phyloP scores from a whole-genome alignment of 2,797 vertebrate species.

The Helarctos malayanus region DNA sequence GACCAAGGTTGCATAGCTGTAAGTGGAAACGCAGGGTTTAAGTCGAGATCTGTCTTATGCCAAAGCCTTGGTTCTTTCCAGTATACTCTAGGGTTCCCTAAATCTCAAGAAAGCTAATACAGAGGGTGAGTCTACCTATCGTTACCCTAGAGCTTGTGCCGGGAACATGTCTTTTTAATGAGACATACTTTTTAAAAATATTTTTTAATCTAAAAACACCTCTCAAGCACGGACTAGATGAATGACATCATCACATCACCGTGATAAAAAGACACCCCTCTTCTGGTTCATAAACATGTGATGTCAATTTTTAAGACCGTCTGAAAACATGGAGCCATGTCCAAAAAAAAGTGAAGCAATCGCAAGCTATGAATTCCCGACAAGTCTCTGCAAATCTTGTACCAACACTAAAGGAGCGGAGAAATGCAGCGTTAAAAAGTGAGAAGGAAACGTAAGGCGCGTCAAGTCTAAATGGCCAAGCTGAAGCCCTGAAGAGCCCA shows the following conservation, averaged over 20 bases:
- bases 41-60: neutral
- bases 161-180: neutral
- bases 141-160: neutral
- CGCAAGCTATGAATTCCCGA: conserved; percentile 34
- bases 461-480: neutral
- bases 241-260: neutral
- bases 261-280: neutral
- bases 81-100: neutral
- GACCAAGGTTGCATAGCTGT: neutral
- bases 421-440: neutral
- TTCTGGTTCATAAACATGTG: neutral
- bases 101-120: neutral
- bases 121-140: neutral
- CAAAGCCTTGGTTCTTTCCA: conserved; percentile 22
- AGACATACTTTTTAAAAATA: neutral
- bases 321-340: conserved; percentile 47
- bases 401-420: neutral
- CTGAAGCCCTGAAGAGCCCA: neutral
- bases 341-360: conserved; percentile 25
- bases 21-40: neutral
- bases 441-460: neutral
- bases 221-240: neutral
- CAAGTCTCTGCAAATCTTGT: conserved; percentile 15
- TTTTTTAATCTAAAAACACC: conserved; percentile 41
- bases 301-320: neutral